These are phyloP conservation scores for Sipha flava DNA, from an alignment of 1,140 invertebrate genomes.

Conservation along the genomic window DNA sequence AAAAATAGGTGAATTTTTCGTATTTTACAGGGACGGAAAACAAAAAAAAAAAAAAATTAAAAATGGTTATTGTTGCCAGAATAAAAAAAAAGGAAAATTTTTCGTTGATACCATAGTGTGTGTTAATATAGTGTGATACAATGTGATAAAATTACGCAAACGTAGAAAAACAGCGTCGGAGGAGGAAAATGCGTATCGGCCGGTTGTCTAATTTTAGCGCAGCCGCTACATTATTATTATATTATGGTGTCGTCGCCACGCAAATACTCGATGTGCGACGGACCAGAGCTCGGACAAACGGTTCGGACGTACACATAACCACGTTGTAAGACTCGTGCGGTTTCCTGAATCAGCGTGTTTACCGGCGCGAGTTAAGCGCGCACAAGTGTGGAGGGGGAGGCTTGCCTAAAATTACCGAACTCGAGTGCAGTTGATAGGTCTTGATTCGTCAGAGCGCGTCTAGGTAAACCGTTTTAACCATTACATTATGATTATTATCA, in stretches of 20 bases:
- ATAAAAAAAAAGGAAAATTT: background rate
- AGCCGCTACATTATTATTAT: background rate
- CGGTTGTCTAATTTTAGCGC: conserved; percentile 14
- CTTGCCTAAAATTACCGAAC: too few relatives aligned
- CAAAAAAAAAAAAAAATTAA: conserved; percentile 10
- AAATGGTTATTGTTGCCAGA: conserved; percentile 9
- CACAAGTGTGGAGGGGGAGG: too few relatives aligned
- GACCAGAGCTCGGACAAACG: background rate
- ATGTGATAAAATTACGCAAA: background rate
- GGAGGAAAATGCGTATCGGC: background rate
- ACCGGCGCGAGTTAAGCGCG: too few relatives aligned
- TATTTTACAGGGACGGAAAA: background rate
- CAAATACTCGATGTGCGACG: background rate
- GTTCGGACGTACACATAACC: background rate
- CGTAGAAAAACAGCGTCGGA: background rate
- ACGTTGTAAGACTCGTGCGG: too few relatives aligned
- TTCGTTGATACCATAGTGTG: too few relatives aligned
- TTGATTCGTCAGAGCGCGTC: too few relatives aligned
- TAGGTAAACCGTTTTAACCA: too few relatives aligned
- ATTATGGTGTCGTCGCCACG: background rate
- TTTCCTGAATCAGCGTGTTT: too few relatives aligned
- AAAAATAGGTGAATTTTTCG: conserved; percentile 8
- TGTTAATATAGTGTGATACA: too few relatives aligned
- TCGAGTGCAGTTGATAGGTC: too few relatives aligned
- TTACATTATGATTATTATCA: too few relatives aligned